phyloP scores from a whole-genome alignment of 1,140 invertebrate species.

The Diuraphis noxia region DNA sequence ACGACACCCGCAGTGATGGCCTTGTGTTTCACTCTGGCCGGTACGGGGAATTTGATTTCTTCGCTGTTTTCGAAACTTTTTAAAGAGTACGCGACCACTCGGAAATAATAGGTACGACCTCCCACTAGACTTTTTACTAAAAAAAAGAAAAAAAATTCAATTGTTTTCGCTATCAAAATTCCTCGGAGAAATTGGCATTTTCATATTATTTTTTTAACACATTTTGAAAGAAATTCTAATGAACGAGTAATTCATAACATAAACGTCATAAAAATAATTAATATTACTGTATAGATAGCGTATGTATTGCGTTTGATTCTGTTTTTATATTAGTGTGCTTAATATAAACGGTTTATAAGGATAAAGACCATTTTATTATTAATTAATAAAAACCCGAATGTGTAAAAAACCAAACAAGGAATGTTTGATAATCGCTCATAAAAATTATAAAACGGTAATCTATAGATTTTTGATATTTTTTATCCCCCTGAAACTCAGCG shows the following conservation, averaged over 20 bases:
- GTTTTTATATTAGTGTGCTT: too few species aligned
- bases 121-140: slow-evolving; percentile 88
- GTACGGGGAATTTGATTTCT: slow-evolving; percentile 82
- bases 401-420: background rate
- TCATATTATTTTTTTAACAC: background rate
- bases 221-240: background rate
- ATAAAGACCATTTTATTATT: too few species aligned
- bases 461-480: background rate
- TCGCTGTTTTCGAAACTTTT: slow-evolving; percentile 82
- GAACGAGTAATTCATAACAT: background rate
- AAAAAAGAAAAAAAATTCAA: slow-evolving; percentile 55
- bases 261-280: too few species aligned
- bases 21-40: slow-evolving; percentile 86
- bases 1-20: slow-evolving; percentile 91
- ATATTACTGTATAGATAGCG: too few species aligned
- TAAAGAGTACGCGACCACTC: slow-evolving; percentile 82
- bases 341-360: too few species aligned
- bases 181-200: background rate
- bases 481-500: background rate
- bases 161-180: background rate
- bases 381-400: too few species aligned
- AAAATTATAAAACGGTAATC: background rate
- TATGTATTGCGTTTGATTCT: too few species aligned
- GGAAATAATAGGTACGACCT: slow-evolving; percentile 86
- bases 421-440: background rate